Base-by-base conservation (phyloP, 2,888 invertebrate genomes). In the Drosophila vallismaia region DNA sequence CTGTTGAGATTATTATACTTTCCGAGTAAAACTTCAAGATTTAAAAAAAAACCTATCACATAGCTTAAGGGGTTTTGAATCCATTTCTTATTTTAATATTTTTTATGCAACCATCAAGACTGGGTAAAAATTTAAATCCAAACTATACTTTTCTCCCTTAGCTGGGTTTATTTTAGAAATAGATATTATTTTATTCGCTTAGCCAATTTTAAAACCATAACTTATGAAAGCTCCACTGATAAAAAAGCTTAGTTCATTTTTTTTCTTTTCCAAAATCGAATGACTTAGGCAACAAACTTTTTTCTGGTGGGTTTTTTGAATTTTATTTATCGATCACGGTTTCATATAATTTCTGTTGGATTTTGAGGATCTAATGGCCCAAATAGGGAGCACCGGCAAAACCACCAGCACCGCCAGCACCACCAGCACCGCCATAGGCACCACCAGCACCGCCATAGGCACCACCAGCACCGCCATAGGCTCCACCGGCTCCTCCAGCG, bases 381-480 rank as follows among this genome's bases (percentile, higher is more conserved):
- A 85, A 84, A 87, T 87, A 19, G 1, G 19, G 19, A 82, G 50
- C 82, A 71, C 82, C 81, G 24, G 84, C 80, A 6, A 74, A 74
- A 10, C 74, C 85, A 9, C 71, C 85, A n/a, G 58, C 68, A 6
- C 73, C 75, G 26, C 29, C 60, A n/a, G 19, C 19, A 19, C 79
- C 87, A 84, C 82, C 82, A 82, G 50, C 82, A 71, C 82, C 80
- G 24, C 86, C 80, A 6, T 74, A 74, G 49, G 76, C 71, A 9
- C 74, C 84, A 9, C 71, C 84, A 10, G 58, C 68, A 6, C 73
- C 75, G 26, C 29, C 60, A 12, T 68, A 48, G 14, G 40, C 51
- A 12, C 48, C 58, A 14, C 48, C 33, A 19, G 44, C 57, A 12
- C 45, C 51, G 4, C 44, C 42, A 12, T 33, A 38, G 33, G 48